Conservation (phyloP, 2,888 invertebrate species). For the Stenotaenia linearis region DNA sequence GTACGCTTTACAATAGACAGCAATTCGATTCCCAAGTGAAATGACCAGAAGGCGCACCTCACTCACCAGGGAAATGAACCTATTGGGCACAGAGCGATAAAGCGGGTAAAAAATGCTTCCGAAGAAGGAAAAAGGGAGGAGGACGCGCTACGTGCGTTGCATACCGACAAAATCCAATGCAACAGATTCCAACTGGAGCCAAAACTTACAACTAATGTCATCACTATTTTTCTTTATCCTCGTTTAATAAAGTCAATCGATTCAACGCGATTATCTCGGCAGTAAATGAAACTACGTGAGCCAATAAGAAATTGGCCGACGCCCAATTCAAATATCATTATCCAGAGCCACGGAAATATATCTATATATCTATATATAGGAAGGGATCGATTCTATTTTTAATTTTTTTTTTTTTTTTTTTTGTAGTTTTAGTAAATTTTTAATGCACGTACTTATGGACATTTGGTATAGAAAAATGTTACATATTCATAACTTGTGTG, state of each 20-base stretch:
- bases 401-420: neutral
- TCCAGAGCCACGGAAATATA: neutral
- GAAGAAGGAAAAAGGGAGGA: too few species aligned
- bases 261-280: neutral
- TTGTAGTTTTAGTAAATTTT: neutral
- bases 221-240: neutral
- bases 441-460: neutral
- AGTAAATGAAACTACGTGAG: neutral
- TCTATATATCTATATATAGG: neutral
- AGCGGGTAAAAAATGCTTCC: neutral
- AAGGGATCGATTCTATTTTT: neutral
- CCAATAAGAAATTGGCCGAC: neutral
- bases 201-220: neutral
- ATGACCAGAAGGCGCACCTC: neutral
- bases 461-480: neutral
- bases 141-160: neutral
- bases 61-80: neutral
- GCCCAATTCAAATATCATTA: neutral
- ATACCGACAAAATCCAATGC: neutral
- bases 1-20: neutral
- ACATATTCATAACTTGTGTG: neutral
- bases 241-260: neutral
- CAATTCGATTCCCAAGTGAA: neutral
- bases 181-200: neutral
- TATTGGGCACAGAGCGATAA: neutral